These are phyloP conservation scores for Redunca redunca DNA, from an alignment of 2,113 vertebrate species.

Conservation along the genomic window DNA sequence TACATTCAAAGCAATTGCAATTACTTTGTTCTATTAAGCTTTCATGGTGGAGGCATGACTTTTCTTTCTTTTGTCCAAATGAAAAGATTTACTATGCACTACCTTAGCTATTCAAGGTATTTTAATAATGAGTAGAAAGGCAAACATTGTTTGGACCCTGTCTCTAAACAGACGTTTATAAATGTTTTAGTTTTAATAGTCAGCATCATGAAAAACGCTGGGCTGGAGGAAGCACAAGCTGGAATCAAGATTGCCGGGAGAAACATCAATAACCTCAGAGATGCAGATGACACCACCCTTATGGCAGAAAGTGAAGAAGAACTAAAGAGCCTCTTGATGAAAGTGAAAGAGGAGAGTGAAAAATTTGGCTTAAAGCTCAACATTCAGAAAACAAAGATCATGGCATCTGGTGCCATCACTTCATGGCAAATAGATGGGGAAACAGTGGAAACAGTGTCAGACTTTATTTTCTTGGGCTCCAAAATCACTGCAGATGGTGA, in stretches of 20 bases:
- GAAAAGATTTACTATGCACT: not conserved
- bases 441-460: not conserved
- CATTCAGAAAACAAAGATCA: not conserved
- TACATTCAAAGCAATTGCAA: not conserved
- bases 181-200: not conserved
- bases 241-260: rapidly evolving
- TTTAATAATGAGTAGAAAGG: not conserved
- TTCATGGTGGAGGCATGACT: not conserved
- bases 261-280: not conserved
- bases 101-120: not conserved
- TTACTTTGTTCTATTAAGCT: not conserved
- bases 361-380: not conserved
- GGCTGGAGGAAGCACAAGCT: not conserved
- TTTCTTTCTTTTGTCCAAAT: not conserved
- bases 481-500: not conserved
- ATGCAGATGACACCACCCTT: not conserved
- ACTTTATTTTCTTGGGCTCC: rapidly evolving
- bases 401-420: not conserved
- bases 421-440: not conserved
- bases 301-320: not conserved
- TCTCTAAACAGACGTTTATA: not conserved
- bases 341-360: not conserved
- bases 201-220: not conserved
- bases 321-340: not conserved
- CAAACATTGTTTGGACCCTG: not conserved